These are phyloP conservation scores for Dilophus febrilis DNA, from an alignment of 2,888 invertebrate species.

Conservation along the genomic window DNA sequence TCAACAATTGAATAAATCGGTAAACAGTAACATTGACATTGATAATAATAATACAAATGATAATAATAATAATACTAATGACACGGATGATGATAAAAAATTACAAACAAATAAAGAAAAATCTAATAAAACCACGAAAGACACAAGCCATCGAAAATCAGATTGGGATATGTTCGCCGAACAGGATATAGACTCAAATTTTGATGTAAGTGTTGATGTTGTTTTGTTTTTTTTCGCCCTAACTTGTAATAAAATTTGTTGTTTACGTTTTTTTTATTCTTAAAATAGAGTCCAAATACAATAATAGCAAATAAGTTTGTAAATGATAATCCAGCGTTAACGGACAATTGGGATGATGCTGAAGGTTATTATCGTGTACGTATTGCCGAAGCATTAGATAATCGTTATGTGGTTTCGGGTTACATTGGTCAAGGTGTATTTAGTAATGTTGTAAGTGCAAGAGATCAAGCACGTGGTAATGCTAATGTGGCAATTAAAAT, in stretches of 20 bases:
- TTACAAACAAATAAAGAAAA: conserved; percentile 18
- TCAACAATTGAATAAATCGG: too few relatives aligned
- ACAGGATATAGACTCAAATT: conserved; percentile 59
- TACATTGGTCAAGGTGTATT: conserved; percentile 99
- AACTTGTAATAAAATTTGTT: not conserved
- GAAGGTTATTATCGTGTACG: conserved; percentile 97
- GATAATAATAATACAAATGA: not conserved
- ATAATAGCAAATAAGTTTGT: conserved; percentile 34
- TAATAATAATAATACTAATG: conserved; percentile 14
- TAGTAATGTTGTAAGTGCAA: conserved; percentile 87
- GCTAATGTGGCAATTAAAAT: conserved; percentile 95
- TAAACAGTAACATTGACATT: too few relatives aligned
- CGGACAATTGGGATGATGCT: conserved; percentile 99
- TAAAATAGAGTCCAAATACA: conserved; percentile 46
- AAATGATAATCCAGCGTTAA: conserved; percentile 76
- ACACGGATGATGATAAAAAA: conserved; percentile 14
- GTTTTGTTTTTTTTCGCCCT: conserved; percentile 1
- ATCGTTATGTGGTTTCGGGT: conserved; percentile 86
- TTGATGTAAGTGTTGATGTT: conserved; percentile 39
- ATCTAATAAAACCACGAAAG: conserved; percentile 21
- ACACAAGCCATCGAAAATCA: conserved; percentile 35
- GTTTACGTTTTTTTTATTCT: conserved; percentile 5
- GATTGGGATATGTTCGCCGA: conserved; percentile 91
- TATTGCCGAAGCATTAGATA: conserved; percentile 84
- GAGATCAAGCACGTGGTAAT: conserved; percentile 74